Conservation (phyloP, 2,113 vertebrate species). For the Mus musculus region GRCm39 chr10:127913001-127913500, state of each 20-base stretch:
- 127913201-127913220: background rate
- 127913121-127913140: slow-evolving; percentile 78
- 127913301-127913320: background rate
- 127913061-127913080: slow-evolving; percentile 78
- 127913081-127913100: slow-evolving; percentile 85
- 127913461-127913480: background rate
- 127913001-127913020: slow-evolving; percentile 81
- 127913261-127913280: background rate
- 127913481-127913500: background rate
- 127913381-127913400: background rate
- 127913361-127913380: background rate
- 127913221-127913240: background rate
- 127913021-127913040: slow-evolving; percentile 81
- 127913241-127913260: background rate
- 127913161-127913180: background rate
- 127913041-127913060: slow-evolving; percentile 80
- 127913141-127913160: slow-evolving; percentile 75
- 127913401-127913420: background rate
- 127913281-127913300: background rate
- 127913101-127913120: slow-evolving; percentile 82
- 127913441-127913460: background rate
- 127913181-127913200: background rate
- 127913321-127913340: background rate
- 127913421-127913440: background rate
- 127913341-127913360: background rate